These are phyloP conservation scores for Archegozetes longisetosus DNA, from an alignment of 1,140 invertebrate genomes.

Conservation along the genomic window DNA sequence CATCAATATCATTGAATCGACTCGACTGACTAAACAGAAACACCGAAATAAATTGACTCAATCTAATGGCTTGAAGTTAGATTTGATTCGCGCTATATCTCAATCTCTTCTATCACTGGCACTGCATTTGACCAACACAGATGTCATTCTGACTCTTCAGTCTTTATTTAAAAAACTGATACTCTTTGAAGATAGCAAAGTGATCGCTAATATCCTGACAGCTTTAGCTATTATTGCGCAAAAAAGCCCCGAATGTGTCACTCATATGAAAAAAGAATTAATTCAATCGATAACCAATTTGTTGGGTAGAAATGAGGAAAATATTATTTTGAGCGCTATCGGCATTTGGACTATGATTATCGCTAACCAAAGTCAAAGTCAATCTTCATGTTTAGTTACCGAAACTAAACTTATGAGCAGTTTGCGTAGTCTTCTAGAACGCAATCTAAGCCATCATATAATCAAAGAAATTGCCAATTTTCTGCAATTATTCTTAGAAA, in stretches of 20 bases:
- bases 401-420: too few species aligned
- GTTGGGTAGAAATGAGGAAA: not conserved
- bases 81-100: not conserved
- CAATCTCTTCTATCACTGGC: not conserved
- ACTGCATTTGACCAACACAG: not conserved
- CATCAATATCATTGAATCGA: not conserved
- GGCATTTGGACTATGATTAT: too few species aligned
- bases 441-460: too few species aligned
- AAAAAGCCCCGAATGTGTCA: not conserved
- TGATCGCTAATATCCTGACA: not conserved
- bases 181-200: not conserved
- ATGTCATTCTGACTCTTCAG: not conserved
- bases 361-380: too few species aligned
- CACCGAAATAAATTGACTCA: not conserved
- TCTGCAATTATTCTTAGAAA: too few species aligned
- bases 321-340: not conserved
- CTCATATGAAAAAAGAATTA: not conserved
- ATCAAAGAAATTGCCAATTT: too few species aligned
- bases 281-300: not conserved
- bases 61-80: not conserved
- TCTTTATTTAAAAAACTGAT: not conserved
- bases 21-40: not conserved
- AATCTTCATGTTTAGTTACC: too few species aligned
- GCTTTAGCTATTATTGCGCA: not conserved
- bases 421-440: too few species aligned